These are phyloP conservation scores for Drosophila infuscata DNA, from an alignment of 2,888 invertebrate genomes.

Conservation along the genomic window DNA sequence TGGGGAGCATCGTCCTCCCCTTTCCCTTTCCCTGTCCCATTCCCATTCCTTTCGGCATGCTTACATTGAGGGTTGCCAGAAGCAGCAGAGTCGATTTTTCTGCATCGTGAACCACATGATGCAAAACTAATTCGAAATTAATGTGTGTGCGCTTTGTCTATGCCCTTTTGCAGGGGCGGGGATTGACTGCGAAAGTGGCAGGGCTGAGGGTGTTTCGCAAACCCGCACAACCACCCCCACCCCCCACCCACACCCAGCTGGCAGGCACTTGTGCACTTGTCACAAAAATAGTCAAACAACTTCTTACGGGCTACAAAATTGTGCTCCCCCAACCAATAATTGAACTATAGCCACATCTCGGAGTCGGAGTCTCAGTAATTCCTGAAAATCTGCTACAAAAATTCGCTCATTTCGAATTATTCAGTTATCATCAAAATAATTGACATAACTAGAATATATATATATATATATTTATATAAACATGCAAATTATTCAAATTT, in stretches of 20 bases:
- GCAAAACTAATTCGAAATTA: conserved; percentile 86
- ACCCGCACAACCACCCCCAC: background rate
- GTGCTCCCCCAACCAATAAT: background rate
- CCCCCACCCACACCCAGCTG: conserved; percentile 1
- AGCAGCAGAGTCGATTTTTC: conserved; percentile 83
- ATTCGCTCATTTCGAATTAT: background rate
- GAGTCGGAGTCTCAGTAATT: background rate
- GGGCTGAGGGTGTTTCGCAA: conserved; percentile 21
- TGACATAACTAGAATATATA: too few species aligned
- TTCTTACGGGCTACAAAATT: background rate
- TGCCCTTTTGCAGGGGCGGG: conserved; percentile 36
- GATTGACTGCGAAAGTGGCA: conserved; percentile 19
- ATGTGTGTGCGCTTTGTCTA: conserved; percentile 84
- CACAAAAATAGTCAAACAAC: conserved; percentile 20
- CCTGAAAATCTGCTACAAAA: background rate
- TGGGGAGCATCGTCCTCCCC: conserved; percentile 44
- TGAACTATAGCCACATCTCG: background rate
- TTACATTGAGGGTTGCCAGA: conserved; percentile 47
- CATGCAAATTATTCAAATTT: too few species aligned
- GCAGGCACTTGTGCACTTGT: conserved; percentile 51
- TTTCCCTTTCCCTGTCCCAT: background rate
- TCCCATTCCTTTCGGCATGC: conserved; percentile 1
- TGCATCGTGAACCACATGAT: conserved; percentile 86
- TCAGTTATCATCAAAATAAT: background rate
- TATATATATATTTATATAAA: too few species aligned